Evolutionary conservation across 2,888 invertebrate genomes (phyloP).

Genomic region (Linyphia triangularis): DNA sequence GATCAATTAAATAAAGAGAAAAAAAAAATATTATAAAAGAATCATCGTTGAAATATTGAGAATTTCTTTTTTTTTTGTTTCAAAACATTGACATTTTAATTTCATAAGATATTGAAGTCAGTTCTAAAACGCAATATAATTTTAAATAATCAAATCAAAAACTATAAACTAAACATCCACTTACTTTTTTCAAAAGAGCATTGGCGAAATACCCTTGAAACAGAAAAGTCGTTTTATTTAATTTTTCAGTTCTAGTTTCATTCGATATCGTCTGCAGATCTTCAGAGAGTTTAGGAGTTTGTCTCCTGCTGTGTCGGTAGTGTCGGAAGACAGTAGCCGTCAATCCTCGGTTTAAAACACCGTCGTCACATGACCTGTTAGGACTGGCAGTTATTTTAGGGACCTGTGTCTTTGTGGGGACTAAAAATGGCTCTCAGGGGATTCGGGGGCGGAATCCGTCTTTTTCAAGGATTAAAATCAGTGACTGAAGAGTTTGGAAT

Average conservation of each 20-base stretch:
- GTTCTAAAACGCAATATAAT: background rate
- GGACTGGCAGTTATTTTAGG: slow-evolving; percentile 59
- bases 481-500: slow-evolving; percentile 38
- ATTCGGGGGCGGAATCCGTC: slow-evolving; percentile 54
- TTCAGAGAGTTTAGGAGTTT: slow-evolving; percentile 45
- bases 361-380: slow-evolving; percentile 53
- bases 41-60: background rate
- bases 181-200: slow-evolving; percentile 13
- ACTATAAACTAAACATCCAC: background rate
- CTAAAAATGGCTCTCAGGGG: slow-evolving; percentile 65
- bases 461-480: slow-evolving; percentile 70
- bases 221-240: background rate
- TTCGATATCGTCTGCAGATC: background rate
- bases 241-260: background rate
- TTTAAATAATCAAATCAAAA: background rate
- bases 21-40: no score
- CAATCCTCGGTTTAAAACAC: slow-evolving; percentile 61
- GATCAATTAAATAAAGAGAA: no score
- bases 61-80: background rate
- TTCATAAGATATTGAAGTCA: no score
- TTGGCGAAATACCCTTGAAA: background rate
- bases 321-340: slow-evolving; percentile 45
- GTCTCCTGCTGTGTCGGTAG: slow-evolving; percentile 30
- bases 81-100: background rate
- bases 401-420: slow-evolving; percentile 20